Evolutionary conservation across 2,797 vertebrate genomes (phyloP), one percentile per base, ranked within the genome.

Genomic region (Psittacula derbiana): DNA sequence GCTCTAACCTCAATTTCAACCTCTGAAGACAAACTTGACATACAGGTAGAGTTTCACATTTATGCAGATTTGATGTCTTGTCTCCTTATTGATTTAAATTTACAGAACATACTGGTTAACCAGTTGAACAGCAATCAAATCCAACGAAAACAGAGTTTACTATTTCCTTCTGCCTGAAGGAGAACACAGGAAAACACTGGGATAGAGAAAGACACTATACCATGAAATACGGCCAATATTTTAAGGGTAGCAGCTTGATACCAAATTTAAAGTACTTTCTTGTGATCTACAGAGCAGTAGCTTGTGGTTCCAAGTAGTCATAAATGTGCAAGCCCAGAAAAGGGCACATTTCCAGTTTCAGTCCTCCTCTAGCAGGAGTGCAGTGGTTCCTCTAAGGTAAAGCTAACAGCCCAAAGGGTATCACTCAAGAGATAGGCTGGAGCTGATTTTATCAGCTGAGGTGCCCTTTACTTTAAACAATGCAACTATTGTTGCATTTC

Each of bases 31-130:
- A 62, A 85, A 75, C 71, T 66, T 75, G 82, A 72, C 55, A 70
- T 33, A 80, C 57, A 69, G 81, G 81, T 87, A 88, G 66, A 91
- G 75, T 88, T 92, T 80, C 72, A 74, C 50, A 66, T 75, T 90
- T 86, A 91, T n/a, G 20, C 16, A 70, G 76, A 91, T 74, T 78
- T 81, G 58, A 91, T 83, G 33, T 44, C 85, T 91, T 53, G 50
- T 58, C 69, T 81, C 60, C 55, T 78, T 88, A 70, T 11, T 73
- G 75, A 92, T 92, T 93, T 94, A 58, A 81, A 88, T 82, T 71
- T 80, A 84, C 70, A 93, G 52, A 95, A 86, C n/a, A 89, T 36
- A 88, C 70, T 30, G 53, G 61, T 76, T 87, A 93, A 86, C 84
- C 81, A 92, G 76, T 41, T 90, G 53, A 90, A 93, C 80, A 83